These are phyloP conservation scores for Ips typographus DNA, from an alignment of 1,140 invertebrate species.

Conservation along the genomic window DNA sequence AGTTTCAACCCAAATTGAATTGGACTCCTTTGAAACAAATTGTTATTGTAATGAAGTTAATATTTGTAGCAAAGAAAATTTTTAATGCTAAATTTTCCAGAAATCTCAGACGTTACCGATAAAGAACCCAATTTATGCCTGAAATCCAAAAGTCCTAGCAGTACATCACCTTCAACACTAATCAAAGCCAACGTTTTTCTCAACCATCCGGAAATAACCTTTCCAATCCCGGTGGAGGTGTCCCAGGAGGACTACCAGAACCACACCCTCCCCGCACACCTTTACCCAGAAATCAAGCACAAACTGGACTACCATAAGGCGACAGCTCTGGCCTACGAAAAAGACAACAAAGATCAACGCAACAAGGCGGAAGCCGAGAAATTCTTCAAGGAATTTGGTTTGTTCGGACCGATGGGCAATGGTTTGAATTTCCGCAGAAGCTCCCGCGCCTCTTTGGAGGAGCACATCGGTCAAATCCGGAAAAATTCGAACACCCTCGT, in stretches of 20 bases:
- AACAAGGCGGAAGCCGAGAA: constrained; percentile 45
- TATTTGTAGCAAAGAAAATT: too few relatives aligned
- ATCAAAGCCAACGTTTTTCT: constrained; percentile 43
- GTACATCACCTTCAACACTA: constrained; percentile 15
- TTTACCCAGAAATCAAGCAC: constrained; percentile 43
- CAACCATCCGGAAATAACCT: constrained; percentile 47
- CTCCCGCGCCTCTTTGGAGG: constrained; percentile 34
- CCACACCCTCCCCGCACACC: constrained; percentile 31
- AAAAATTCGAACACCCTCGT: constrained; percentile 42
- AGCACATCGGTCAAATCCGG: constrained; percentile 36
- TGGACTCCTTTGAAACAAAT: background rate
- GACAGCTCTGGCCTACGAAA: constrained; percentile 40
- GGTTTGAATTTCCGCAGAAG: constrained; percentile 40
- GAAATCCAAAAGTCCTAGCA: constrained; percentile 29
- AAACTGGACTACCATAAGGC: constrained; percentile 47
- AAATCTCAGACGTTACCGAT: constrained; percentile 19
- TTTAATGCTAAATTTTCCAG: background rate
- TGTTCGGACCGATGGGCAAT: constrained; percentile 51
- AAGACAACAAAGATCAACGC: constrained; percentile 32
- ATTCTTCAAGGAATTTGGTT: constrained; percentile 48
- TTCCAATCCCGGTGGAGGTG: constrained; percentile 43
- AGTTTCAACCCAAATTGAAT: too few relatives aligned
- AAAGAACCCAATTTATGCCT: constrained; percentile 25
- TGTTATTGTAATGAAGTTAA: too few relatives aligned
- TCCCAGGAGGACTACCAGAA: constrained; percentile 36